Percentiles rank a stretch among this genome's conserved stretches.
phyloP scores from a whole-genome alignment of 2,888 invertebrate species.

The Megamerina dolium region DNA sequence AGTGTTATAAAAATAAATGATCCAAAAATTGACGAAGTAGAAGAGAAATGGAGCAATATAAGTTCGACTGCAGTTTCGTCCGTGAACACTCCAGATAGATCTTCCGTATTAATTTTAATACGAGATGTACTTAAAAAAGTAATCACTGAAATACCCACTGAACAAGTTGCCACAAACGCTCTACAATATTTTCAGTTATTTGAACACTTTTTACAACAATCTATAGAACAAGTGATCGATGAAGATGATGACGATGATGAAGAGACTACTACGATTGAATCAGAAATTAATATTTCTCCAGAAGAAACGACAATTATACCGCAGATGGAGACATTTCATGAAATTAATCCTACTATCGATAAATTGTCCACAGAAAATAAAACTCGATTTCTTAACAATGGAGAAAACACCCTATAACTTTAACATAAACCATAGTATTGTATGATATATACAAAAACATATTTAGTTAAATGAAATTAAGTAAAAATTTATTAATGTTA shows the following conservation, averaged over 20 bases:
- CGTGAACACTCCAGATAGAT: conserved; percentile 28
- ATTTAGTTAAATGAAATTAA: too few relatives aligned
- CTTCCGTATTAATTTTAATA: conserved; percentile 39
- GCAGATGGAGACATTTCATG: neutral
- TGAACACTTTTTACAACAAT: conserved; percentile 43
- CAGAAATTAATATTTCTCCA: conserved; percentile 5
- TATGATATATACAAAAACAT: too few relatives aligned
- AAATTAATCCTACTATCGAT: too few relatives aligned
- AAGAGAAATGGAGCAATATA: neutral
- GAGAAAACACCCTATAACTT: too few relatives aligned
- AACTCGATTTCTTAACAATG: too few relatives aligned
- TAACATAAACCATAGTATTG: too few relatives aligned
- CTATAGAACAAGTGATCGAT: conserved; percentile 42
- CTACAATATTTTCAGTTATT: conserved; percentile 45
- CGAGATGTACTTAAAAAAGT: conserved; percentile 44
- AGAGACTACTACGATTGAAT: conserved; percentile 22
- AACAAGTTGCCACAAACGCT: conserved; percentile 43
- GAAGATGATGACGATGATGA: conserved; percentile 40
- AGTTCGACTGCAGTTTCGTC: conserved; percentile 4
- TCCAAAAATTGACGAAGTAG: neutral
- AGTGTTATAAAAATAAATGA: conserved; percentile 1
- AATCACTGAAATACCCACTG: conserved; percentile 35
- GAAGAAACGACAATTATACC: conserved; percentile 1
- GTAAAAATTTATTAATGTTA: too few relatives aligned
- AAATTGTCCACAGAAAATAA: too few relatives aligned